These are phyloP conservation scores for Euthynnus affinis DNA, from an alignment of 2,797 vertebrate genomes.

Conservation along the genomic window DNA sequence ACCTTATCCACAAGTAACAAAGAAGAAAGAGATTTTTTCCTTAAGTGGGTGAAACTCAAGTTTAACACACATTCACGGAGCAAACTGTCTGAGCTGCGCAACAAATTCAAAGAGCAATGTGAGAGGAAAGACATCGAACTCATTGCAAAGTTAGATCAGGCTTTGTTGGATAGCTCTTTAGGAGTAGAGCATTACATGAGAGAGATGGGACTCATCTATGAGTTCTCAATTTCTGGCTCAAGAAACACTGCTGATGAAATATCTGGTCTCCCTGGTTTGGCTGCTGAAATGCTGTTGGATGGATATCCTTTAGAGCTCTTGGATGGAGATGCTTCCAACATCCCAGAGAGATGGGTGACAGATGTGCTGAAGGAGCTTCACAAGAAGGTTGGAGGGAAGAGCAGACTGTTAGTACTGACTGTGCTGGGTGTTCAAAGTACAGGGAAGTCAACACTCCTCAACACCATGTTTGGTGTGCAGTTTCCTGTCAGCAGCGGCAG, in stretches of 20 bases:
- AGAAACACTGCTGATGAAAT: background rate
- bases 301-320: slow-evolving; percentile 85
- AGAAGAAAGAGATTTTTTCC: slow-evolving; percentile 43
- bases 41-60: slow-evolving; percentile 50
- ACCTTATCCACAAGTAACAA: background rate
- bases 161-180: slow-evolving; percentile 43
- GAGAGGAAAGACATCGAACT: background rate
- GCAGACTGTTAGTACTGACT: slow-evolving; percentile 78
- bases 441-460: slow-evolving; percentile 81
- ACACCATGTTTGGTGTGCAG: slow-evolving; percentile 84
- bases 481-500: slow-evolving; percentile 83
- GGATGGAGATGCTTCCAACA: slow-evolving; percentile 84
- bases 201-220: slow-evolving; percentile 64
- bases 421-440: slow-evolving; percentile 82
- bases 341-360: slow-evolving; percentile 82
- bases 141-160: slow-evolving; percentile 22
- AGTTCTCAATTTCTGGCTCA: slow-evolving; percentile 15
- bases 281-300: slow-evolving; percentile 80
- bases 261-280: slow-evolving; percentile 68
- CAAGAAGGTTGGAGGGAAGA: slow-evolving; percentile 61
- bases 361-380: slow-evolving; percentile 82
- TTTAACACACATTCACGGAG: slow-evolving; percentile 23
- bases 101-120: slow-evolving; percentile 20
- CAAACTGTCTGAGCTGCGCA: background rate
- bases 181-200: slow-evolving; percentile 68